Conservation (phyloP, 2,888 invertebrate species). For the Phragmatobia fuliginosa region DNA sequence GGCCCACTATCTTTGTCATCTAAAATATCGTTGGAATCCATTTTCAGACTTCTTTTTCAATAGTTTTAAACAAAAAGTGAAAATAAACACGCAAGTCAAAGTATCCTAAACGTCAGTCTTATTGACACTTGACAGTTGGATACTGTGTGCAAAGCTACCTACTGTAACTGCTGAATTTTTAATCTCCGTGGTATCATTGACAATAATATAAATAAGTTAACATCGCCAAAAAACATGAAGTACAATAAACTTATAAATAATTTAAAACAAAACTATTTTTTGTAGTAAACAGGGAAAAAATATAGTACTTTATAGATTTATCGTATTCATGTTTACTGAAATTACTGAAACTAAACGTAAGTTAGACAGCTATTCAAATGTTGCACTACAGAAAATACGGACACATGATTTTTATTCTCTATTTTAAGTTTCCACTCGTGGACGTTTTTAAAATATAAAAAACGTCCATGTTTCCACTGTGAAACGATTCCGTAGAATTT, state of each 20-base stretch:
- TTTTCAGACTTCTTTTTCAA: slow-evolving; percentile 43
- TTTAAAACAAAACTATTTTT: no score
- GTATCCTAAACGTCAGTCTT: slow-evolving; percentile 29
- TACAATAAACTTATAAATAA: no score
- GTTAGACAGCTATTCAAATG: not conserved
- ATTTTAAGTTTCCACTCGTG: no score
- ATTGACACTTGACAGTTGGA: slow-evolving; percentile 3
- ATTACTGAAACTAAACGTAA: not conserved
- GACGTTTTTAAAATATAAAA: no score
- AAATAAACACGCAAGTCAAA: slow-evolving; percentile 27
- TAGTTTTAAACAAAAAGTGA: slow-evolving; percentile 21
- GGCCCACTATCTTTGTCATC: slow-evolving; percentile 81
- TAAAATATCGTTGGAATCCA: slow-evolving; percentile 74
- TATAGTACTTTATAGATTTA: no score
- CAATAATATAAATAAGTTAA: no score
- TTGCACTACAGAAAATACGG: not conserved
- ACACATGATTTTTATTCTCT: not conserved
- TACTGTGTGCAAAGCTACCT: no score
- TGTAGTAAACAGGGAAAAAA: not conserved
- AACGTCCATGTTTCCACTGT: not conserved
- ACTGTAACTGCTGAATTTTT: no score
- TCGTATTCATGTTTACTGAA: no score
- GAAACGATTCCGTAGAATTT: not conserved
- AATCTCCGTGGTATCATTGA: no score
- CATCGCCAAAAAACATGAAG: no score